phyloP scores from a whole-genome alignment of 2,113 vertebrate species.

The Ammodytes dubius region DNA sequence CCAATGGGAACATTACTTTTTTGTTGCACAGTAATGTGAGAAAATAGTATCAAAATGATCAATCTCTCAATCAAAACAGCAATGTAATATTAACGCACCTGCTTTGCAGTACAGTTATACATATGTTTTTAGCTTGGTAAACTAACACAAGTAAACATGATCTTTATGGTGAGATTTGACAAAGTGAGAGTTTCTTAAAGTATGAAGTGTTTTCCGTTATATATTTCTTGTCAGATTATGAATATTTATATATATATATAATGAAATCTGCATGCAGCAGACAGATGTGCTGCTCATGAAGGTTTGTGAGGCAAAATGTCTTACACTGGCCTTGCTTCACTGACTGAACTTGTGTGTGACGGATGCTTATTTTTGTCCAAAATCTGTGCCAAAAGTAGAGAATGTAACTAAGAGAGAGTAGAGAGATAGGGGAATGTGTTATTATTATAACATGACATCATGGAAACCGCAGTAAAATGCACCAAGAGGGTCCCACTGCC shows the following conservation, averaged over 20 bases:
- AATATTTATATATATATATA: conserved; percentile 24
- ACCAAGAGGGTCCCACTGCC: neutral
- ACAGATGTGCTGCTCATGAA: conserved; percentile 25
- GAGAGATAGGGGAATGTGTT: conserved; percentile 4
- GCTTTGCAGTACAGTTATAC: conserved; percentile 36
- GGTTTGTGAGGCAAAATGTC: conserved; percentile 13
- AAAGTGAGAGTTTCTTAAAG: conserved; percentile 34
- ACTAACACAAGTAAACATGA: conserved; percentile 33
- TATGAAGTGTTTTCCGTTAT: conserved; percentile 58
- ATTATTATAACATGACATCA: conserved; percentile 38
- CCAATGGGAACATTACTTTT: conserved; percentile 52
- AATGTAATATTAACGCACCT: conserved; percentile 51
- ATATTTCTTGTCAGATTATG: conserved; percentile 47
- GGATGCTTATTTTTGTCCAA: conserved; percentile 29
- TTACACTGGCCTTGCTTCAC: conserved; percentile 1
- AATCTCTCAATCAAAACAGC: conserved; percentile 64
- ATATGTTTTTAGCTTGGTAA: conserved; percentile 54
- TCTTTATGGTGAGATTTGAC: conserved; percentile 35
- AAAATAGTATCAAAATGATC: conserved; percentile 76
- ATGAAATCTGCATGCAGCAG: conserved; percentile 27
- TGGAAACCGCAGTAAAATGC: conserved; percentile 44
- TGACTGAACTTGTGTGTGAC: conserved; percentile 7
- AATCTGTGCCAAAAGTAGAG: conserved; percentile 33
- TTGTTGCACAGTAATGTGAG: conserved; percentile 61
- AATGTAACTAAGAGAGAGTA: neutral